Percentiles rank a stretch among this genome's conserved stretches.
These are phyloP conservation scores for Tachina grossa DNA, from an alignment of 2,888 invertebrate genomes.

Conservation along the genomic window DNA sequence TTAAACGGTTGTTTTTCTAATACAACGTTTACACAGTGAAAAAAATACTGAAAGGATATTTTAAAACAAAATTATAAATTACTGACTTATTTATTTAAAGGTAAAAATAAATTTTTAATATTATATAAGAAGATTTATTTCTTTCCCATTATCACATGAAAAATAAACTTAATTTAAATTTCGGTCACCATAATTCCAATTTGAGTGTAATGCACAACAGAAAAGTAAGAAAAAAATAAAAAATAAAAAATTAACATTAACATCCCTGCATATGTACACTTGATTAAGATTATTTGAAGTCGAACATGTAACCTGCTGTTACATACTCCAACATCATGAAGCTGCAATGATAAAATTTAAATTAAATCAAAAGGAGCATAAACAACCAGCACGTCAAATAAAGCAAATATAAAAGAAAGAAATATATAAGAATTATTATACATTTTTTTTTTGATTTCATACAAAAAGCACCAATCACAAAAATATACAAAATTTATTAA, in stretches of 20 bases:
- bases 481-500: constrained; percentile 26
- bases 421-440: constrained; percentile 15
- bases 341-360: constrained; percentile 2
- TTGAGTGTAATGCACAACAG: not conserved
- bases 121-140: no score
- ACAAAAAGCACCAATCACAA: constrained; percentile 34
- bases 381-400: constrained; percentile 3
- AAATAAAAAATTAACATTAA: not conserved
- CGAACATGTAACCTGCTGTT: constrained; percentile 6
- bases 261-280: constrained; percentile 17
- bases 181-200: constrained; percentile 18
- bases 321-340: not conserved
- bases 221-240: not conserved
- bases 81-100: not conserved
- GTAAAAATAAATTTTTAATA: no score
- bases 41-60: constrained; percentile 52
- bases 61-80: not conserved
- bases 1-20: not conserved
- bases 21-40: not conserved
- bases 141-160: constrained; percentile 13
- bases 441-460: not conserved
- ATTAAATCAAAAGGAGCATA: constrained; percentile 42
- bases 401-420: constrained; percentile 22
- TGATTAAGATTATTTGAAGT: not conserved
- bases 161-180: constrained; percentile 7